Evolutionary conservation across 1,140 invertebrate genomes (phyloP).

Genomic region (Copidosoma floridanum): DNA sequence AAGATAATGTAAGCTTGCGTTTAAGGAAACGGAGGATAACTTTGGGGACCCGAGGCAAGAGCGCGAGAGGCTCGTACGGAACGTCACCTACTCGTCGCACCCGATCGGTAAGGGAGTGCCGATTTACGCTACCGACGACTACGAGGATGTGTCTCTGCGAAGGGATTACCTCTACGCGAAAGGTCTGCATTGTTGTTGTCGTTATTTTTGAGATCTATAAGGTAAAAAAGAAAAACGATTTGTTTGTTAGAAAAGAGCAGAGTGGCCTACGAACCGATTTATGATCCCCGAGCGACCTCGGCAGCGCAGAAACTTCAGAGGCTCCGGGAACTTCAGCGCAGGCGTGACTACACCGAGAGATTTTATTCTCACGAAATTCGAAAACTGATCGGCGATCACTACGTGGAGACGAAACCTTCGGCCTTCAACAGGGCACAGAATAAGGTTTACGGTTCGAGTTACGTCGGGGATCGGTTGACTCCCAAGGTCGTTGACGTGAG

Average conservation of each 20-base stretch:
- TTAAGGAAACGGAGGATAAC: too few relatives aligned
- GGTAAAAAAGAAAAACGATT: not conserved
- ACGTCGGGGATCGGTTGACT: not conserved
- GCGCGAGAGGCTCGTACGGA: not conserved
- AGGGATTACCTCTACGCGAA: too few relatives aligned
- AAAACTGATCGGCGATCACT: slow-evolving; percentile 26
- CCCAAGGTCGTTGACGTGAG: slow-evolving; percentile 6
- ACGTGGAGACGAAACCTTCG: not conserved
- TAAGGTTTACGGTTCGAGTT: not conserved
- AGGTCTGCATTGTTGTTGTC: too few relatives aligned
- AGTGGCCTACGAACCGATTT: not conserved
- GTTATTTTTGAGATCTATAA: not conserved
- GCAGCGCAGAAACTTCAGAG: slow-evolving; percentile 29
- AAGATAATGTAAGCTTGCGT: too few relatives aligned
- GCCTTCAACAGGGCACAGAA: not conserved
- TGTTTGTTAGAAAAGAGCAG: too few relatives aligned
- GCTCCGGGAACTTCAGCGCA: slow-evolving; percentile 31
- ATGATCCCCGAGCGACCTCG: slow-evolving; percentile 9
- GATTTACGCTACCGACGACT: not conserved
- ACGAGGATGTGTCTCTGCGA: not conserved
- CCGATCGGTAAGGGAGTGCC: not conserved
- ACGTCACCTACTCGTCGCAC: not conserved
- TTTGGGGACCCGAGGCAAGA: not conserved
- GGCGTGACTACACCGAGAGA: slow-evolving; percentile 29
- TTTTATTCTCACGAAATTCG: slow-evolving; percentile 33